Evolutionary conservation across 2,797 vertebrate species (phyloP).

Genomic region (Chaenodraco wilsoni): DNA sequence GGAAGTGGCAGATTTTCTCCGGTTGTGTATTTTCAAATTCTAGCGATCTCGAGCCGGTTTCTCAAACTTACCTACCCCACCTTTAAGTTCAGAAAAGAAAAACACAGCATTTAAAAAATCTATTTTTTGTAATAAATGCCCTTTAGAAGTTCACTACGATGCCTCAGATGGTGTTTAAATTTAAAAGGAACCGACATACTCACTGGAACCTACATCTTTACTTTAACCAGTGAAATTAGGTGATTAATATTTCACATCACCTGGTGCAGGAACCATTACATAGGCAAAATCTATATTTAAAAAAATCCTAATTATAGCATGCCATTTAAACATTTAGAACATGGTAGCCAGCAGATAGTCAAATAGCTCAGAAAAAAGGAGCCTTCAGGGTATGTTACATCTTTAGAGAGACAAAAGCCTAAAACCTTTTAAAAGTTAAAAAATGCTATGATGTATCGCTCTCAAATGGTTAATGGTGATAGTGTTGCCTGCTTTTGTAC

Average conservation of each 20-base stretch:
- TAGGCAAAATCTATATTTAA: conserved; percentile 63
- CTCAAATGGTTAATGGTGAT: neutral
- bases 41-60: too few relatives aligned
- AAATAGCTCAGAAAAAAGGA: too few relatives aligned
- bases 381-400: neutral
- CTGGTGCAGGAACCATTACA: conserved; percentile 53
- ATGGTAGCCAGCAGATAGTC: neutral
- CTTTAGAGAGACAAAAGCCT: neutral
- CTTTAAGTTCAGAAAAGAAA: neutral
- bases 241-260: conserved; percentile 67
- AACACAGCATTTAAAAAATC: too few relatives aligned
- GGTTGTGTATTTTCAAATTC: too few relatives aligned
- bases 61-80: too few relatives aligned
- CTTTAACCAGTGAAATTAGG: conserved; percentile 60
- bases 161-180: neutral
- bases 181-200: conserved; percentile 8
- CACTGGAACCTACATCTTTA: conserved; percentile 48
- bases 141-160: neutral
- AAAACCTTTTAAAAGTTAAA: conserved; percentile 9
- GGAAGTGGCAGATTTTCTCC: too few relatives aligned
- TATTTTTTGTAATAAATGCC: neutral
- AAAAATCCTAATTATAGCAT: conserved; percentile 63
- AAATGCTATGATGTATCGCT: neutral
- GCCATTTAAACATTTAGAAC: conserved; percentile 21
- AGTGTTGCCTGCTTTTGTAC: too few relatives aligned